Evolutionary conservation across 1,140 invertebrate genomes (phyloP).

Genomic region (Zaprionus kolodkinae): DNA sequence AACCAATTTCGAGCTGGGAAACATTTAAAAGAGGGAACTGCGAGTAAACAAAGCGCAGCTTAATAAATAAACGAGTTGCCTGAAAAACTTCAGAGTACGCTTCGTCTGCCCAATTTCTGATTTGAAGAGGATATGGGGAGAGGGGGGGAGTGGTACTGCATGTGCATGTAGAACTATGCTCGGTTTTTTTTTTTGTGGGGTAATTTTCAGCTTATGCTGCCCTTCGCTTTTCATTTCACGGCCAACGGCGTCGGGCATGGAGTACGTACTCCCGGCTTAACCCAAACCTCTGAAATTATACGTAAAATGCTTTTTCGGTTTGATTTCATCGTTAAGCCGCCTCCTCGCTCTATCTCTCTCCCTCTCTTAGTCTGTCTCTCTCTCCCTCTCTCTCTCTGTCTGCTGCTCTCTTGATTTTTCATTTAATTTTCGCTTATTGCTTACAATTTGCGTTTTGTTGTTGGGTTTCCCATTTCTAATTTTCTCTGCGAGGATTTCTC

Average conservation of each 20-base stretch:
- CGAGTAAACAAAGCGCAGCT: background rate
- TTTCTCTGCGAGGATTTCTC: constrained; percentile 60
- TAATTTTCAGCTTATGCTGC: constrained; percentile 66
- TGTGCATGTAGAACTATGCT: constrained; percentile 1
- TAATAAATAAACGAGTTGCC: constrained; percentile 56
- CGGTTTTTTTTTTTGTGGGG: constrained; percentile 34
- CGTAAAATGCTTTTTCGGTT: constrained; percentile 71
- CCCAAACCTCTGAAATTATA: constrained; percentile 56
- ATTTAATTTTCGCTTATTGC: constrained; percentile 83
- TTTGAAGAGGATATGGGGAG: constrained; percentile 50
- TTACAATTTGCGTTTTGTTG: constrained; percentile 74
- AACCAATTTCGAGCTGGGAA: background rate
- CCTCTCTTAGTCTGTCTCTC: background rate
- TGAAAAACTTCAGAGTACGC: constrained; percentile 48
- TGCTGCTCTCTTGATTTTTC: constrained; percentile 74
- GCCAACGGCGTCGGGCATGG: constrained; percentile 62
- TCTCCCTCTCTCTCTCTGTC: background rate
- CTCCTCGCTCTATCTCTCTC: background rate
- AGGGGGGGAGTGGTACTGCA: background rate
- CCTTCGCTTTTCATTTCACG: constrained; percentile 78
- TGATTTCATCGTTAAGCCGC: constrained; percentile 58
- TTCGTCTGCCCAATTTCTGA: constrained; percentile 51
- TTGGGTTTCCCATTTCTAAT: constrained; percentile 70
- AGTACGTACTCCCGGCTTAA: constrained; percentile 47
- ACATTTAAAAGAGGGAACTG: constrained; percentile 4